Conservation (phyloP, 2,113 vertebrate species). For the Oncorhynchus gorbuscha region DNA sequence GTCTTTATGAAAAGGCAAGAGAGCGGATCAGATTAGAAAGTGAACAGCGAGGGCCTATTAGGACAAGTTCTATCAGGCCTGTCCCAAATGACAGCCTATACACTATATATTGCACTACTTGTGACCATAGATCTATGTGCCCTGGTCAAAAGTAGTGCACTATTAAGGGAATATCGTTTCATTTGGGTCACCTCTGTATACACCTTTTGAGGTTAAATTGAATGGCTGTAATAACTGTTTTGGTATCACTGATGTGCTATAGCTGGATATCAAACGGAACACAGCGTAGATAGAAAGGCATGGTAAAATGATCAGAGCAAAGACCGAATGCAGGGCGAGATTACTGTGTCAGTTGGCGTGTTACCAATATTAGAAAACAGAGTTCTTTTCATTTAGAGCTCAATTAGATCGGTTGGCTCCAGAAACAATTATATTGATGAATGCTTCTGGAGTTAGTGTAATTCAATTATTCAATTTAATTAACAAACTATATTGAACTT, state of each 20-base stretch:
- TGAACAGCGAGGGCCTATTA: slow-evolving; percentile 87
- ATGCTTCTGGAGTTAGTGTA: slow-evolving; percentile 78
- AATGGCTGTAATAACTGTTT: slow-evolving; percentile 98
- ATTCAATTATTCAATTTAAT: slow-evolving; percentile 85
- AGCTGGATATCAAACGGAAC: slow-evolving; percentile 83
- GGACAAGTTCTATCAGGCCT: slow-evolving; percentile 84
- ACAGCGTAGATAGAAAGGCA: slow-evolving; percentile 78
- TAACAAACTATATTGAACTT: slow-evolving; percentile 78
- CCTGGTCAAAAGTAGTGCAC: no score
- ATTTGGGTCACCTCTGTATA: slow-evolving; percentile 63
- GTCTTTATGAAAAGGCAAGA: slow-evolving; percentile 89
- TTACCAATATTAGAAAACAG: slow-evolving; percentile 74
- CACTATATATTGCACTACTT: no score
- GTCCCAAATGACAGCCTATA: slow-evolving; percentile 49
- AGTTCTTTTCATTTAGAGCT: slow-evolving; percentile 67
- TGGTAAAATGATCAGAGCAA: slow-evolving; percentile 83
- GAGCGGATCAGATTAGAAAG: slow-evolving; percentile 91
- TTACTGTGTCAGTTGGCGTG: slow-evolving; percentile 65
- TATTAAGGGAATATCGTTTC: no score
- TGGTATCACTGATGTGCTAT: slow-evolving; percentile 80
- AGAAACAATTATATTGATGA: slow-evolving; percentile 82
- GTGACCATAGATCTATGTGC: slow-evolving; percentile 15
- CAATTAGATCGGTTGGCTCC: slow-evolving; percentile 72
- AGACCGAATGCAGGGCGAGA: slow-evolving; percentile 60
- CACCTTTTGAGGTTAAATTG: slow-evolving; percentile 97